phyloP scores from a whole-genome alignment of 2,888 invertebrate genomes.

The Rhorus exstirpatorius region DNA sequence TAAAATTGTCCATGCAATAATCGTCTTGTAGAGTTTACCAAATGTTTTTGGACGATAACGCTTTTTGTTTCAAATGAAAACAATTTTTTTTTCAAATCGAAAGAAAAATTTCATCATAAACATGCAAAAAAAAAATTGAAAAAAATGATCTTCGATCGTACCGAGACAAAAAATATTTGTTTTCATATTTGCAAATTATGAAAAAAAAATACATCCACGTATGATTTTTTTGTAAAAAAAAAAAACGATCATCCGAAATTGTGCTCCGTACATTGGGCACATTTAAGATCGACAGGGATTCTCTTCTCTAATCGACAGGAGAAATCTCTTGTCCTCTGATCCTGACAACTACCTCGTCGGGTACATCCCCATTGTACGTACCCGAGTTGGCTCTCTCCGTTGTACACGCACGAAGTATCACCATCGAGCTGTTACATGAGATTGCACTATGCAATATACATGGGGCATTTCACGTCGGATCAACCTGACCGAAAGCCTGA shows the following conservation, averaged over 20 bases:
- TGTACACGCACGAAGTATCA: slow-evolving; percentile 33
- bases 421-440: slow-evolving; percentile 50
- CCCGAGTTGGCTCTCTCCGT: slow-evolving; percentile 5
- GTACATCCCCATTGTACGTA: slow-evolving; percentile 24
- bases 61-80: no score
- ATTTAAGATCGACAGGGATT: background rate
- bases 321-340: background rate
- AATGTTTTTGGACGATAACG: no score
- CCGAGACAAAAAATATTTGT: no score
- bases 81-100: no score
- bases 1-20: no score
- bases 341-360: background rate
- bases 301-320: background rate
- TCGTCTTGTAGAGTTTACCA: no score
- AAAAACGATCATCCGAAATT: background rate
- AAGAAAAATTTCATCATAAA: no score
- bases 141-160: no score
- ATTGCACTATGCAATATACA: slow-evolving; percentile 57
- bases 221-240: no score
- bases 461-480: no score
- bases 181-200: background rate
- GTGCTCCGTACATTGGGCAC: background rate
- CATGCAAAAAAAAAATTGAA: no score
- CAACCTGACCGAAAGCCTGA: no score
- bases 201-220: background rate